Evolutionary conservation across 2,113 vertebrate species (phyloP), one percentile per base, ranked within the genome.

Genomic region (Loxodonta africana): DNA sequence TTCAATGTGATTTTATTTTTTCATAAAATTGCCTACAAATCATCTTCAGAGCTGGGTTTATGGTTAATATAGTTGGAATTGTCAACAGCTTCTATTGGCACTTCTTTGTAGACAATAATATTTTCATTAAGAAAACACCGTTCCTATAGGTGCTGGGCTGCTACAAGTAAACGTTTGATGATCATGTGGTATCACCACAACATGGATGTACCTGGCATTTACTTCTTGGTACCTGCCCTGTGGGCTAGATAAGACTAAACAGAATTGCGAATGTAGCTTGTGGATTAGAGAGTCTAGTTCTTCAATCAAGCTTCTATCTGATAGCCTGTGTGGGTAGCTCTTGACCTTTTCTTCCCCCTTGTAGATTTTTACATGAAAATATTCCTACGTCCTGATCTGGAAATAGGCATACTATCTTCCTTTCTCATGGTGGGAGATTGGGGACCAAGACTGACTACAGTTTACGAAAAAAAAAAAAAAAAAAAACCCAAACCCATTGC

Each of bases 101-200:
- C 0, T 67, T 84, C 20, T 48, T 37, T 95, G 26, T n/a, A 74
- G 44, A 30, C 28, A 15, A 8, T 69, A 46, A 33, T 88, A 28
- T 83, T 78, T 94, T 93, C 48, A 48, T 76, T 77, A 83, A 86
- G n/a, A 41, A 95, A 82, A 93, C 51, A 63, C 3, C 57, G 23
- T 76, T 81, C 28, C 5, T 11, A 0, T 73, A 77, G 53, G 41
- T 69, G 10, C 30, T 62, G 25, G 63, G 53, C 3, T 65, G 84
- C 25, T 84, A 60, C n/a, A 84, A 18, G 15, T 71, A 85, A 92
- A 89, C 23, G 46, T 26, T 83, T 71, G 6, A 2, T 85, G 83
- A 78, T 53, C 30, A 7, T 14, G 2, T 67, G 48, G 0, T 80
- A 25, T 57, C 77, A 63, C 88, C 28, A 84, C 53, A 84, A 5